A percentile compares a stretch with the other conserved stretches of the same genome.
phyloP scores from a whole-genome alignment of 1,140 invertebrate genomes.

The Calephelis virginiensis region DNA sequence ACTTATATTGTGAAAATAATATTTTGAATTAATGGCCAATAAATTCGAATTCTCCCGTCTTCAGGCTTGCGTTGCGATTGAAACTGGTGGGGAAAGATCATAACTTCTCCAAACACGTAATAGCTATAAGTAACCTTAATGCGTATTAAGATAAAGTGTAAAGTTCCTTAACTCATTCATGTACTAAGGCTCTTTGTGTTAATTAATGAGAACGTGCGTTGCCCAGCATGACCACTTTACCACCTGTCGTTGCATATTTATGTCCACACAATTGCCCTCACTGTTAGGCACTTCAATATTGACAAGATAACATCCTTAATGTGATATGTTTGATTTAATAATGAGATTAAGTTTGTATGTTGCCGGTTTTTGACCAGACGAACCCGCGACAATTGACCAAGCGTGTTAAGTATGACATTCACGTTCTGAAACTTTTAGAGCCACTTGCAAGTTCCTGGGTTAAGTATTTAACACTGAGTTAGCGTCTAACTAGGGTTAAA shows the following conservation, averaged over 20 bases:
- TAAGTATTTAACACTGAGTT: no score
- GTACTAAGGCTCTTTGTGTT: constrained; percentile 21
- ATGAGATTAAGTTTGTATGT: constrained; percentile 75
- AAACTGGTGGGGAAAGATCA: constrained; percentile 20
- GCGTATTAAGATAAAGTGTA: constrained; percentile 17
- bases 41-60: constrained; percentile 78
- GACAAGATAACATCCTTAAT: constrained; percentile 80
- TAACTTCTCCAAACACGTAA: constrained; percentile 28
- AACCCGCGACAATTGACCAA: constrained; percentile 50
- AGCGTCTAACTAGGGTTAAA: no score
- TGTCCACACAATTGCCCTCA: constrained; percentile 77
- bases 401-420: constrained; percentile 32
- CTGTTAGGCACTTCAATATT: constrained; percentile 79
- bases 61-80: constrained; percentile 71
- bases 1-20: constrained; percentile 79
- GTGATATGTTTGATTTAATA: constrained; percentile 81
- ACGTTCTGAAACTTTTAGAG: no score
- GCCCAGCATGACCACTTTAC: constrained; percentile 75
- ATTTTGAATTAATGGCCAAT: constrained; percentile 79
- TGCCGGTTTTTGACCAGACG: constrained; percentile 43
- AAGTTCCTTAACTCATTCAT: not conserved
- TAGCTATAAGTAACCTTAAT: constrained; percentile 41
- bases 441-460: no score
- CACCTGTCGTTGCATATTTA: constrained; percentile 78
- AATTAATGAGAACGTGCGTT: constrained; percentile 57